These are phyloP conservation scores for Urosaurus nigricauda DNA, from an alignment of 2,797 vertebrate species.

Conservation along the genomic window DNA sequence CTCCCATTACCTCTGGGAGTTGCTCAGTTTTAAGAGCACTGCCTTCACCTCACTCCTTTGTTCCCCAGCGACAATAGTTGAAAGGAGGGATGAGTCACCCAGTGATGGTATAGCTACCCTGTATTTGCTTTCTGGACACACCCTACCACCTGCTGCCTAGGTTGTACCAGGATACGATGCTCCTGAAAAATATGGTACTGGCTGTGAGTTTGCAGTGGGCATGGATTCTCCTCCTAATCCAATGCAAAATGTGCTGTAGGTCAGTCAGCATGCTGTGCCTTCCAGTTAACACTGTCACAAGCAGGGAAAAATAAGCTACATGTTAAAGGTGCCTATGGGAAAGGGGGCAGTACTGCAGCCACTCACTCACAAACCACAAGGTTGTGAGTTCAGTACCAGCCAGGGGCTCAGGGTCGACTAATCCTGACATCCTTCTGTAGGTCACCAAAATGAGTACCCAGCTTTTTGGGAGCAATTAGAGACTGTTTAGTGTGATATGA, in stretches of 20 bases:
- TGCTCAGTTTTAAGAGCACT: neutral
- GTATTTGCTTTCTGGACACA: constrained; percentile 6
- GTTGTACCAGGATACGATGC: neutral
- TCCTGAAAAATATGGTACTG: neutral
- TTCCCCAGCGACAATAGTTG: constrained; percentile 21
- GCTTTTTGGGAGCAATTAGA: no score
- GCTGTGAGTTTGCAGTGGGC: neutral
- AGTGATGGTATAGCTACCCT: neutral
- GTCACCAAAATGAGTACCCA: no score
- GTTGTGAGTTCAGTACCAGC: no score
- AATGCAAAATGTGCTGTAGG: neutral
- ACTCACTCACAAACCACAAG: no score
- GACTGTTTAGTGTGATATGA: no score
- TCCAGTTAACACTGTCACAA: neutral
- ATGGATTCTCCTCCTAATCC: neutral
- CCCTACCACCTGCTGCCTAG: neutral
- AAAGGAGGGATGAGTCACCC: constrained; percentile 29
- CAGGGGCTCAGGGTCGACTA: no score
- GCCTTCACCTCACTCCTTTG: neutral
- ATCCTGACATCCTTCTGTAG: no score
- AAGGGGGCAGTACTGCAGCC: neutral
- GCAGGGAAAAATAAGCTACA: neutral
- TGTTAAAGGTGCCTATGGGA: no score
- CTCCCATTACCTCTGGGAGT: constrained; percentile 19
- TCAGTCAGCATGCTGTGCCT: neutral